Evolutionary conservation across 2,113 vertebrate genomes (phyloP), one percentile per base, ranked within the genome.

Genomic region (Larimichthys crocea): DNA sequence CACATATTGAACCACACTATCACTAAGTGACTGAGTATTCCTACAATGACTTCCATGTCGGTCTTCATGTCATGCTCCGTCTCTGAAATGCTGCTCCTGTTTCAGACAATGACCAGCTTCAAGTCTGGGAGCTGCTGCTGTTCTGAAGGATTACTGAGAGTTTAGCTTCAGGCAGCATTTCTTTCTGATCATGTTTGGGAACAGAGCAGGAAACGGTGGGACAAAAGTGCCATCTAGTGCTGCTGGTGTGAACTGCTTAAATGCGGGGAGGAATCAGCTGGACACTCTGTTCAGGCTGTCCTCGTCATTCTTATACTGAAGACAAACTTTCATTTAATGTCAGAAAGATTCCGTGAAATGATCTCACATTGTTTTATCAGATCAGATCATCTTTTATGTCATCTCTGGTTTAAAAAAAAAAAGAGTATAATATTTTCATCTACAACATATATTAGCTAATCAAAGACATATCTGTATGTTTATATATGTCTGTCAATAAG

Each of bases 221-320:
- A 5, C 75, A 56, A 40, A 19, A 86, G 40, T 68, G 83, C 89
- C 91, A 83, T 77, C 94, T 92, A 86, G 77, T 89, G 92, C 29
- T 50, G 17, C 10, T 24, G 35, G 11, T 0, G n/a, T 1, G 0
- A 62, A 46, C 4, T 71, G 80, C 53, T 26, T 46, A 46, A 62
- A 5, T 3, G 1, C 55, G 12, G 3, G 4, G 2, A 61, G 16
- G 10, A 10, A 26, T 5, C 49, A 55, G 35, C 35, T 9, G 35
- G 35, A 35, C 35, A 2, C 35, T 35, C 35, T 35, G 35, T 35
- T 8, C 35, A 40, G 35, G 7, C 35, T 40, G 35, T 40, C 14
- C 4, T 49, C 5, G 8, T 50, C 16, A 17, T 48, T 35, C 26
- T 17, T 10, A 35, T 35, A 4, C 2, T 60, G 6, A 49, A 24